Percentiles rank a stretch among this genome's conserved stretches.
Evolutionary conservation across 2,113 vertebrate genomes (phyloP).

Genomic region (Oceanites oceanicus): DNA sequence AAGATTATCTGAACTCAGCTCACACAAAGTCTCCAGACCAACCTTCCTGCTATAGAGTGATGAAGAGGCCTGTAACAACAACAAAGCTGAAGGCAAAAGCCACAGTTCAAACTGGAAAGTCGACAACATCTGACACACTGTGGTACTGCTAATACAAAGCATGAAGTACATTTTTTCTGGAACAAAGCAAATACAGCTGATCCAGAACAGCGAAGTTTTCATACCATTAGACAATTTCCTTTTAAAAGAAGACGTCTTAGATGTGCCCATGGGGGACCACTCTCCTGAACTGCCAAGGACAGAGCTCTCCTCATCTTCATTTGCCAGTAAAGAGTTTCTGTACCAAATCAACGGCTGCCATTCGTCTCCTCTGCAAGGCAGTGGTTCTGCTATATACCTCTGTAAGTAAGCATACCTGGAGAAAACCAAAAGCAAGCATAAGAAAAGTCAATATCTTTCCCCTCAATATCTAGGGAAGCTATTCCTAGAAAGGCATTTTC

Average conservation of each 20-base stretch:
- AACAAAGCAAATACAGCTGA: background rate
- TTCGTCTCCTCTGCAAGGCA: conserved; percentile 73
- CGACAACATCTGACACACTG: background rate
- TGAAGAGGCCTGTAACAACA: background rate
- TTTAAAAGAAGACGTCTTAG: conserved; percentile 66
- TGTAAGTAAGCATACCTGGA: conserved; percentile 83
- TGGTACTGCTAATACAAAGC: background rate
- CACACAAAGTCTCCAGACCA: background rate
- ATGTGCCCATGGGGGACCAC: conserved; percentile 26
- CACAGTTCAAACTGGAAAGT: background rate
- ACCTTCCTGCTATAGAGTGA: background rate
- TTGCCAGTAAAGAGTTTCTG: conserved; percentile 81
- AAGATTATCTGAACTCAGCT: background rate
- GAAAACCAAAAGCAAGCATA: background rate
- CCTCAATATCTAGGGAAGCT: background rate
- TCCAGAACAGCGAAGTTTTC: background rate
- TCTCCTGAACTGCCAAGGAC: conserved; percentile 71
- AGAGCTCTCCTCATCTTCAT: conserved; percentile 81
- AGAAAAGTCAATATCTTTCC: background rate
- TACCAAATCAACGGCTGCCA: conserved; percentile 85
- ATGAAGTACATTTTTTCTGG: background rate
- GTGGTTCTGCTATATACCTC: conserved; percentile 75
- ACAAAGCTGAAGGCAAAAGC: background rate
- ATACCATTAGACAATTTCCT: conserved; percentile 76
- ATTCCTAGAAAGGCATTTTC: background rate